A percentile compares a stretch with the other conserved stretches of the same genome.
These are phyloP conservation scores for Pseudobourletiella spinata DNA, from an alignment of 1,140 invertebrate species.

Conservation along the genomic window DNA sequence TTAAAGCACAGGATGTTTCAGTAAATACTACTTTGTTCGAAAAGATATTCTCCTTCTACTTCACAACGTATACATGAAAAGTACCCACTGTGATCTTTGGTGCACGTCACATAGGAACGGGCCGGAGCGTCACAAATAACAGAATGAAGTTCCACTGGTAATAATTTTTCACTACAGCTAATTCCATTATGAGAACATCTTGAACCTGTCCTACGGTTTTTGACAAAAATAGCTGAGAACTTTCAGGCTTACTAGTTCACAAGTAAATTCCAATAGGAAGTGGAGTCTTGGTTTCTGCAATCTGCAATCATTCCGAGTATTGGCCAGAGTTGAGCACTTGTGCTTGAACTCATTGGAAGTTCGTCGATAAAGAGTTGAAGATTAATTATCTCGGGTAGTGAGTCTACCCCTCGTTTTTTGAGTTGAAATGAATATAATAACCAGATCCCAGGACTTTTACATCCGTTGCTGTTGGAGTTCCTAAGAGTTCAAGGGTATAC, in stretches of 20 bases:
- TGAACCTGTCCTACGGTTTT: background rate
- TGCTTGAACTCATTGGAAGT: background rate
- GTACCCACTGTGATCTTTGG: constrained; percentile 34
- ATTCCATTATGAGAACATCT: background rate
- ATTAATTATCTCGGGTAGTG: too few species aligned
- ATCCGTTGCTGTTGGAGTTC: too few species aligned
- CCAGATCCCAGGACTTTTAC: too few species aligned
- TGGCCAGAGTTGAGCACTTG: background rate
- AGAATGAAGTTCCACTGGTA: background rate
- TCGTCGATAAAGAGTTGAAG: background rate
- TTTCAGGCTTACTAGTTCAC: background rate
- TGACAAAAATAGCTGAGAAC: background rate
- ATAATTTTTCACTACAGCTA: background rate
- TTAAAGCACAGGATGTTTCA: background rate
- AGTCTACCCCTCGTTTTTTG: too few species aligned
- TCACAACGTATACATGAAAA: constrained; percentile 37
- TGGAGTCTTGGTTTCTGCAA: background rate
- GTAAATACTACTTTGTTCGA: background rate
- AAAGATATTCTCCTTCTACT: constrained; percentile 5
- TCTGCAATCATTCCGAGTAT: background rate
- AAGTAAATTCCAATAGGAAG: background rate
- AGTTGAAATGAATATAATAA: too few species aligned
- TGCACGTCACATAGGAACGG: constrained; percentile 35
- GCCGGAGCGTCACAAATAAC: constrained; percentile 36
- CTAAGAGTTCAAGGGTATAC: too few species aligned